These are phyloP conservation scores for Chironomus tentans DNA, from an alignment of 2,888 invertebrate genomes.

Conservation along the genomic window DNA sequence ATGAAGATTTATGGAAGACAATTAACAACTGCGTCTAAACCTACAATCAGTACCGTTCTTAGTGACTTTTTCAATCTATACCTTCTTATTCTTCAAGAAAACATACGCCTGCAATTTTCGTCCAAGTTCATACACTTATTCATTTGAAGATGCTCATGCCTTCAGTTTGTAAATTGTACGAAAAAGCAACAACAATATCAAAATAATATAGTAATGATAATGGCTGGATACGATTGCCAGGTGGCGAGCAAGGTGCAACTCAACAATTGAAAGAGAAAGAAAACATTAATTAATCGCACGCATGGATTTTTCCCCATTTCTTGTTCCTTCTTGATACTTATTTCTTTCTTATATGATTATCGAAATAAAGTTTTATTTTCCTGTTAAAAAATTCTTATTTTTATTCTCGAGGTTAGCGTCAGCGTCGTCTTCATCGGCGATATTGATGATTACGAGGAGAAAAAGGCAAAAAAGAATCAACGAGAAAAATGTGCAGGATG, in stretches of 20 bases:
- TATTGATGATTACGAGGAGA: too few species aligned
- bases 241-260: slow-evolving; percentile 20
- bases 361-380: background rate
- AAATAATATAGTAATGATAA: background rate
- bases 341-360: background rate
- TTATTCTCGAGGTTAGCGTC: too few species aligned
- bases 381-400: background rate
- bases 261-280: background rate
- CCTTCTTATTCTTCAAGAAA: background rate
- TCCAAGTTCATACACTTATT: background rate
- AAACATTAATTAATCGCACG: slow-evolving; percentile 24
- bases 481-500: too few species aligned
- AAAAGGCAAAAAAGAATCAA: too few species aligned
- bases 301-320: slow-evolving; percentile 11
- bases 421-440: too few species aligned
- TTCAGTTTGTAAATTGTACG: background rate
- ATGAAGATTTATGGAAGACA: too few species aligned
- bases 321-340: background rate
- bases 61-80: too few species aligned
- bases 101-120: background rate
- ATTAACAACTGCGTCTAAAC: too few species aligned
- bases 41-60: too few species aligned
- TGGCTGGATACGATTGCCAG: slow-evolving; percentile 6
- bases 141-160: background rate
- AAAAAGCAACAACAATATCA: background rate